A percentile compares a stretch with the other conserved stretches of the same genome.
These are phyloP conservation scores for Quadriops clusia DNA, from an alignment of 2,888 invertebrate species.

Conservation along the genomic window DNA sequence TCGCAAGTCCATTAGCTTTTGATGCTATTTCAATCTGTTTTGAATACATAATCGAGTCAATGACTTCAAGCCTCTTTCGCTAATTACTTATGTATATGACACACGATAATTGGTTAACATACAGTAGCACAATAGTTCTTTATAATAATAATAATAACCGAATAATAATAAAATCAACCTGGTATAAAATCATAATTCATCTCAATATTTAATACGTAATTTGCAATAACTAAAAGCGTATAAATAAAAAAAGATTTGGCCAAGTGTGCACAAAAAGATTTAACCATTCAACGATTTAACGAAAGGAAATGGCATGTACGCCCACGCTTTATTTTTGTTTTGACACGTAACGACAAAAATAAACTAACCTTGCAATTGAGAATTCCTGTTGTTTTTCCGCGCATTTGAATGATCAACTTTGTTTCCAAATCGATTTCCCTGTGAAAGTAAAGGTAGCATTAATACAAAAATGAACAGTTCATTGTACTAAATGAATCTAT, in stretches of 20 bases:
- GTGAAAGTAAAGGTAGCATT: constrained; percentile 40
- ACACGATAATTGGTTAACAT: too few relatives aligned
- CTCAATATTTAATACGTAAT: constrained; percentile 1
- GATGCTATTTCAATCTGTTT: too few relatives aligned
- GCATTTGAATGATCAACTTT: constrained; percentile 75
- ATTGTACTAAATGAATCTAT: constrained; percentile 20
- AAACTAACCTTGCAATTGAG: constrained; percentile 57
- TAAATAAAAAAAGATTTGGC: constrained; percentile 4
- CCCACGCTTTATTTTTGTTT: constrained; percentile 5
- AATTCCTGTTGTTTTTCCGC: constrained; percentile 69
- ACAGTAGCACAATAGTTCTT: too few relatives aligned
- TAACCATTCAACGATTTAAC: constrained; percentile 5
- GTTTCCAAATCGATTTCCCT: constrained; percentile 79
- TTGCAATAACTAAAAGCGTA: constrained; percentile 3
- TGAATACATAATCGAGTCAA: too few relatives aligned
- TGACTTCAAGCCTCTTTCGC: too few relatives aligned
- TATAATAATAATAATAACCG: too few relatives aligned
- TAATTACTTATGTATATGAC: too few relatives aligned
- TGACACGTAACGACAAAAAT: neutral
- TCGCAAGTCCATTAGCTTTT: too few relatives aligned
- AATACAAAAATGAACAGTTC: constrained; percentile 21
- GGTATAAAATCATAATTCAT: too few relatives aligned
- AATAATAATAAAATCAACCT: too few relatives aligned
- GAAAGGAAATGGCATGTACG: neutral
- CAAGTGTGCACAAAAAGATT: constrained; percentile 1